Evolutionary conservation across 2,888 invertebrate genomes (phyloP).

Genomic region (Tenodera sinensis): DNA sequence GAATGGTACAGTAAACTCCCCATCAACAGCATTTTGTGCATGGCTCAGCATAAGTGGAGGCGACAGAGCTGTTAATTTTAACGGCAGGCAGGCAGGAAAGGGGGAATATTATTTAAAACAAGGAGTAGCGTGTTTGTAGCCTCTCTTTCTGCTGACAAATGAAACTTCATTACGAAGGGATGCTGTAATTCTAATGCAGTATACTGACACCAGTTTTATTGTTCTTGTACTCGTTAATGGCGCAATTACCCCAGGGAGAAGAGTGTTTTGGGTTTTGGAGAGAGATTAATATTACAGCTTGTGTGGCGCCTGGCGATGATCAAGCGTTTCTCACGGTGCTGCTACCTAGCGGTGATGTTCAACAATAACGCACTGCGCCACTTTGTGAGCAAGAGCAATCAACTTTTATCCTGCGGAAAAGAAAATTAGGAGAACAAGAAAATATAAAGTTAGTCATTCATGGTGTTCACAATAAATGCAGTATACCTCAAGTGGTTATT

Average conservation of each 20-base stretch:
- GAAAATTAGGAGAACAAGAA: not conserved
- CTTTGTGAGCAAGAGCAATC: not conserved
- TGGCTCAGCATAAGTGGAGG: not conserved
- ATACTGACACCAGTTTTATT: not conserved
- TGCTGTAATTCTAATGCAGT: not conserved
- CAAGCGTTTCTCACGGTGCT: not conserved
- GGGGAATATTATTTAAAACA: not conserved
- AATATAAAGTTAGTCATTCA: not conserved
- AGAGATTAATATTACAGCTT: slow-evolving; percentile 3
- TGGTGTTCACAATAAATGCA: too few relatives aligned
- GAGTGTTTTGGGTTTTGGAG: not conserved
- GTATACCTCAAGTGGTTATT: too few relatives aligned
- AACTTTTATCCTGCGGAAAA: not conserved
- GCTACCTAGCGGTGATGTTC: not conserved
- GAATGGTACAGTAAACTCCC: not conserved
- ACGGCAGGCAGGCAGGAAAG: not conserved
- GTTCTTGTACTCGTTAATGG: slow-evolving; percentile 2
- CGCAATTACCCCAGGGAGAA: not conserved
- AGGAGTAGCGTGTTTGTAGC: not conserved
- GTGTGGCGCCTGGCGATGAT: slow-evolving; percentile 7
- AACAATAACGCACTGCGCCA: not conserved
- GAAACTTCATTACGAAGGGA: not conserved
- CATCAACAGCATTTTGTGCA: not conserved
- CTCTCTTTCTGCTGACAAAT: not conserved
- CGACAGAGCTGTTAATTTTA: not conserved